phyloP scores from a whole-genome alignment of 2,113 vertebrate species.

The Antechinus stuartii region DNA sequence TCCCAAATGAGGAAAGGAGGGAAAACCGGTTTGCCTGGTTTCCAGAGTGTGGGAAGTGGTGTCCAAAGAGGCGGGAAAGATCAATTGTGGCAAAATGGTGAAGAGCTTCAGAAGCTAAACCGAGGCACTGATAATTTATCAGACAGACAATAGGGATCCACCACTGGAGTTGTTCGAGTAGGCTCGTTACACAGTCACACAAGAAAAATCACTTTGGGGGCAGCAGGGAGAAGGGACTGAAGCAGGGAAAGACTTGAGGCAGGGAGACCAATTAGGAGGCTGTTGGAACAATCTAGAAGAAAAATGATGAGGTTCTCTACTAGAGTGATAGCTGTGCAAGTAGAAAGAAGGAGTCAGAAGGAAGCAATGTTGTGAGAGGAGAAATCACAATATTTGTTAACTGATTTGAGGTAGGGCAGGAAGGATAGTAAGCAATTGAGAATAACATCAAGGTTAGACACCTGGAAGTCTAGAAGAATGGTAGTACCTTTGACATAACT shows the following conservation, averaged over 20 bases:
- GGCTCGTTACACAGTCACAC: background rate
- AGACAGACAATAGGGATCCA: background rate
- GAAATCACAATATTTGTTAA: background rate
- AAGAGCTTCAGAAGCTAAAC: background rate
- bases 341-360: background rate
- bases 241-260: background rate
- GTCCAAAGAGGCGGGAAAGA: background rate
- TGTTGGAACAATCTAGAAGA: background rate
- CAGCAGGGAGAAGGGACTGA: background rate
- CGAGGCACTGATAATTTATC: background rate
- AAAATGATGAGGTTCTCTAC: background rate
- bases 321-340: background rate
- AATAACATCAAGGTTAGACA: background rate
- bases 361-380: background rate
- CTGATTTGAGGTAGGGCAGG: background rate
- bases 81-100: background rate
- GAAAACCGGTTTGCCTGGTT: background rate
- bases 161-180: background rate
- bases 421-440: background rate
- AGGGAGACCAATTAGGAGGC: background rate
- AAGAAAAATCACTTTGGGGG: background rate
- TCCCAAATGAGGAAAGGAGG: no score
- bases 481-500: background rate
- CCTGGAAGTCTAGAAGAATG: background rate
- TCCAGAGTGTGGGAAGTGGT: background rate